A percentile compares a stretch with the other conserved stretches of the same genome.
These are phyloP conservation scores for Lathronympha strigana DNA, from an alignment of 2,888 invertebrate genomes.

Conservation along the genomic window DNA sequence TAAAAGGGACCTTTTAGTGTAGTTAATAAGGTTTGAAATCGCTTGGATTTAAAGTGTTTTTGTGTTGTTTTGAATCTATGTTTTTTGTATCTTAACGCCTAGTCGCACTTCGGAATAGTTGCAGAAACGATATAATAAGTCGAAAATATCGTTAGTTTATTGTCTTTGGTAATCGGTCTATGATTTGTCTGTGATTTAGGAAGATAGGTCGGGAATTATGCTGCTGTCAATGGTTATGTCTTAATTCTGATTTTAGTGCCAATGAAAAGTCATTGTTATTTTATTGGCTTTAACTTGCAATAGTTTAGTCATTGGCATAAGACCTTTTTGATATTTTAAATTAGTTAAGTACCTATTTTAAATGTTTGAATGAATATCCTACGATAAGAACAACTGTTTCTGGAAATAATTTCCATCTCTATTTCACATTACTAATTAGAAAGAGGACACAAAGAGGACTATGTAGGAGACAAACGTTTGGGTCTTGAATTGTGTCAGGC, in stretches of 20 bases:
- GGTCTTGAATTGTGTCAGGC: too few relatives aligned
- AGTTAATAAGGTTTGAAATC: not conserved
- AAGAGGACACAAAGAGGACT: too few relatives aligned
- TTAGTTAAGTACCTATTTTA: too few relatives aligned
- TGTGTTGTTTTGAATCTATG: not conserved
- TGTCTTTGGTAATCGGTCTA: constrained; percentile 54
- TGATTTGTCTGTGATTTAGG: constrained; percentile 48
- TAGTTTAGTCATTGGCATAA: too few relatives aligned
- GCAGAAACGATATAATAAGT: constrained; percentile 43
- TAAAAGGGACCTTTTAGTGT: not conserved
- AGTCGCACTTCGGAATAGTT: constrained; percentile 64
- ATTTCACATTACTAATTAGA: too few relatives aligned
- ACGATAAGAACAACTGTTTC: too few relatives aligned
- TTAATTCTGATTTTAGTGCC: not conserved
- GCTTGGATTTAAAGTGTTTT: not conserved
- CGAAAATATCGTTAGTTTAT: constrained; percentile 50
- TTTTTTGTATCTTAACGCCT: constrained; percentile 68
- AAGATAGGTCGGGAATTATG: constrained; percentile 29
- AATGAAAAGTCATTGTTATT: not conserved
- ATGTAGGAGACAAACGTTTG: too few relatives aligned
- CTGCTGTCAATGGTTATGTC: not conserved
- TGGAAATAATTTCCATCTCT: too few relatives aligned
- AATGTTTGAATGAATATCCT: too few relatives aligned
- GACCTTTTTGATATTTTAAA: too few relatives aligned
- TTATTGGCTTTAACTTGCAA: not conserved